Percentiles rank a stretch among this genome's conserved stretches.
phyloP scores from a whole-genome alignment of 2,113 vertebrate genomes.

The Holacanthus passer region DNA sequence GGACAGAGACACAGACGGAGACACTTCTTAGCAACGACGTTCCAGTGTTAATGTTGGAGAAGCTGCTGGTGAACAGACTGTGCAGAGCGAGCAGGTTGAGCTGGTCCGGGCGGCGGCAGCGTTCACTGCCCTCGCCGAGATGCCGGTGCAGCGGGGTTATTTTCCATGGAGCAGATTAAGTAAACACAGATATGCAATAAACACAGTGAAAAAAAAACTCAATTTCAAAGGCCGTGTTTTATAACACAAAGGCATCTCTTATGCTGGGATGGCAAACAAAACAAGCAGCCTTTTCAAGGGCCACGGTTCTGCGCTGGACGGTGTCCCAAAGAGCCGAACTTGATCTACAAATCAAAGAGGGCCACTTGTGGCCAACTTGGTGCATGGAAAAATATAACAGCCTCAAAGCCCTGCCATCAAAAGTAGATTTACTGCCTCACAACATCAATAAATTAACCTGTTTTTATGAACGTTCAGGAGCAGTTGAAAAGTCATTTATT shows the following conservation, averaged over 20 bases:
- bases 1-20: constrained; percentile 4
- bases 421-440: constrained; percentile 62
- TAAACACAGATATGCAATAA: constrained; percentile 74
- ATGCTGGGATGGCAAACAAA: constrained; percentile 76
- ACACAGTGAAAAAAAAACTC: constrained; percentile 43
- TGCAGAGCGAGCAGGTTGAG: constrained; percentile 21
- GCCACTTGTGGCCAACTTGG: constrained; percentile 65
- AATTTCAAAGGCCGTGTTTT: constrained; percentile 56
- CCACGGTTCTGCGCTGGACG: constrained; percentile 60
- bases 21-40: constrained; percentile 17
- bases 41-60: constrained; percentile 29
- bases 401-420: constrained; percentile 59
- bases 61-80: constrained; percentile 10
- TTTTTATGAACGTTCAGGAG: constrained; percentile 41
- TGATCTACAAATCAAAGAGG: constrained; percentile 76
- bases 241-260: constrained; percentile 76
- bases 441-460: constrained; percentile 33
- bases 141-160: constrained; percentile 49
- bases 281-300: constrained; percentile 72
- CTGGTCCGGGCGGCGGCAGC: constrained; percentile 9
- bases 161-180: constrained; percentile 70
- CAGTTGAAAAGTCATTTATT: constrained; percentile 37
- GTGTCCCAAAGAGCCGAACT: constrained; percentile 63
- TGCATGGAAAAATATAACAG: constrained; percentile 68
- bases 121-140: constrained; percentile 12